Conservation (phyloP, 2,888 invertebrate genomes). For the Phlogophora meticulosa region DNA sequence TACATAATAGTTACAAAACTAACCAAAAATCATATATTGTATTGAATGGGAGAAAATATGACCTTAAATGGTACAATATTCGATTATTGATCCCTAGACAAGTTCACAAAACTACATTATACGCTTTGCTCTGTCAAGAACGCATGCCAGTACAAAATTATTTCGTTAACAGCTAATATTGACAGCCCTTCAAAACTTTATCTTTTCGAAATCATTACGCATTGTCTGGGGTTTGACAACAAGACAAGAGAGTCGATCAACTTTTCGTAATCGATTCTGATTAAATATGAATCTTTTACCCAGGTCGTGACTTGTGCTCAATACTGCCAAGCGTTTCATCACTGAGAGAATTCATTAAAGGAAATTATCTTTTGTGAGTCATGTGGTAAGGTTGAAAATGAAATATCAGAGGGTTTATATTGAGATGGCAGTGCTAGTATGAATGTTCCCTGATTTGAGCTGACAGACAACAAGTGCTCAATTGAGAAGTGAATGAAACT, state of each 20-base stretch:
- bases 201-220: constrained; percentile 57
- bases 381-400: constrained; percentile 58
- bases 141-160: constrained; percentile 35
- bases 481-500: constrained; percentile 83
- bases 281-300: constrained; percentile 72
- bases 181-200: constrained; percentile 57
- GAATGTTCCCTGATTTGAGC: constrained; percentile 76
- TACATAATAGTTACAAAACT: not conserved
- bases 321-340: constrained; percentile 74
- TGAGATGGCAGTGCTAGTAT: constrained; percentile 57
- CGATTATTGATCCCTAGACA: constrained; percentile 26
- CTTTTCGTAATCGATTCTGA: constrained; percentile 77
- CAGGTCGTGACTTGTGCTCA: constrained; percentile 71
- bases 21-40: not conserved
- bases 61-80: constrained; percentile 33
- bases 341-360: constrained; percentile 57
- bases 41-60: constrained; percentile 10
- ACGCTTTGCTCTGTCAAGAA: constrained; percentile 4
- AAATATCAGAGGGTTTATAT: constrained; percentile 17
- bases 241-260: constrained; percentile 68
- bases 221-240: constrained; percentile 65
- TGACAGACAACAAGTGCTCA: constrained; percentile 78
- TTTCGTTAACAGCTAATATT: constrained; percentile 53
- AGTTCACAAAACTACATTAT: constrained; percentile 26
- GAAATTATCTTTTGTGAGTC: constrained; percentile 27